Conservation (phyloP, 64 coral and sea anemone genomes). For the Montipora cactus region DNA sequence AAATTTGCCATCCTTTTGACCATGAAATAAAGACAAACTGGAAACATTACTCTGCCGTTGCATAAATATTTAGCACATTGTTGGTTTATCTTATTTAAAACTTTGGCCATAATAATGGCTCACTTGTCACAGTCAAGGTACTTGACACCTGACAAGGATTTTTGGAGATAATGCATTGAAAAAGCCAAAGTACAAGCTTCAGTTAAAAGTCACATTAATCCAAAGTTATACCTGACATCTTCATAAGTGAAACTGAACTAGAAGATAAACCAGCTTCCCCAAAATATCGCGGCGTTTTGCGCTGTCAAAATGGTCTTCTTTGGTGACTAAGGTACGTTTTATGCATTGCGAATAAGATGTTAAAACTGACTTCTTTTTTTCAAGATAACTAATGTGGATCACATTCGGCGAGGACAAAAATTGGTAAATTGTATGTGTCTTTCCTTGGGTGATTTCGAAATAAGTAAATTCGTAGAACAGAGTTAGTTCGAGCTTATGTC, state of each 20-base stretch:
- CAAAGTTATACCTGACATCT: background rate
- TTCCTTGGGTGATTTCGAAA: background rate
- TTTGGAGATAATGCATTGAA: conserved; percentile 31
- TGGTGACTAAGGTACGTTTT: background rate
- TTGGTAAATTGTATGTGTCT: background rate
- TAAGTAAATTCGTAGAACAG: background rate
- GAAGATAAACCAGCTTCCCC: too few relatives aligned
- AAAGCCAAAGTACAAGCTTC: conserved; percentile 4
- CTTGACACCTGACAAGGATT: conserved; percentile 33
- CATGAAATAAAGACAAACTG: background rate
- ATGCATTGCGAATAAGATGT: background rate
- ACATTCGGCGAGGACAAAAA: background rate
- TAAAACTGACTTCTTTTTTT: background rate
- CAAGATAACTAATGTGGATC: background rate
- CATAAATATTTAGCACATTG: conserved; percentile 4
- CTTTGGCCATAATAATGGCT: background rate
- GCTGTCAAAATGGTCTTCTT: too few relatives aligned
- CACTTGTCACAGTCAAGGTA: conserved; percentile 10
- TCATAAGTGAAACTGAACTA: background rate
- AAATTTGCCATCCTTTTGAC: background rate
- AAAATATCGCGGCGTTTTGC: too few relatives aligned
- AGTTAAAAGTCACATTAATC: background rate
- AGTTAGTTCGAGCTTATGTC: background rate
- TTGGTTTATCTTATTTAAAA: background rate
- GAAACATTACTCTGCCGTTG: background rate